Evolutionary conservation across 2,888 invertebrate species (phyloP).

Genomic region (Dyspetes luteomarginatus): DNA sequence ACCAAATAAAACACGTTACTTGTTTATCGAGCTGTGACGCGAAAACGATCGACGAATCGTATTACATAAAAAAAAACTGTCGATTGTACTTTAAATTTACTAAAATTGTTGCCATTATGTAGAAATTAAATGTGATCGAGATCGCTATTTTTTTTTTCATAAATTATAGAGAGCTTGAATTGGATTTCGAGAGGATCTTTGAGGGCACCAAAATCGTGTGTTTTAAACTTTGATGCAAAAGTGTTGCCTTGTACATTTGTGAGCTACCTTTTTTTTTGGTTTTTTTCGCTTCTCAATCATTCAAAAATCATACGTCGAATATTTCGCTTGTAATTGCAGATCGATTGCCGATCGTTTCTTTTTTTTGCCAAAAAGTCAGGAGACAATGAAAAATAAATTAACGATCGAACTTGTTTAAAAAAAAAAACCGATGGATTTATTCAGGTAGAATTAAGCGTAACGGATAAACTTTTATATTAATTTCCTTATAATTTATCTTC

Average conservation of each 20-base stretch:
- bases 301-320: not conserved
- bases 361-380: not conserved
- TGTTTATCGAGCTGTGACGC: conserved; percentile 7
- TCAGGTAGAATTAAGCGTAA: too few relatives aligned
- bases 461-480: not conserved
- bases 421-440: too few relatives aligned
- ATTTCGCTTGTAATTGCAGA: too few relatives aligned
- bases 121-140: conserved; percentile 36
- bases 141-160: conserved; percentile 6
- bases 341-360: not conserved
- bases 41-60: not conserved
- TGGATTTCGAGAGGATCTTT: not conserved
- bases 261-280: not conserved
- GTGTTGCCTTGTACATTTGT: not conserved
- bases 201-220: not conserved
- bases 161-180: not conserved
- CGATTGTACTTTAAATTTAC: conserved; percentile 17
- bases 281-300: not conserved
- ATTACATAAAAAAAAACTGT: not conserved
- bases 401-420: conserved; percentile 6
- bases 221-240: not conserved
- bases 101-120: conserved; percentile 28
- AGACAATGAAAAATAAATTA: conserved; percentile 33
- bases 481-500: not conserved
- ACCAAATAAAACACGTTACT: conserved; percentile 39